Evolutionary conservation across 2,113 vertebrate species (phyloP).

Genomic region (Mesitornis unicolor): DNA sequence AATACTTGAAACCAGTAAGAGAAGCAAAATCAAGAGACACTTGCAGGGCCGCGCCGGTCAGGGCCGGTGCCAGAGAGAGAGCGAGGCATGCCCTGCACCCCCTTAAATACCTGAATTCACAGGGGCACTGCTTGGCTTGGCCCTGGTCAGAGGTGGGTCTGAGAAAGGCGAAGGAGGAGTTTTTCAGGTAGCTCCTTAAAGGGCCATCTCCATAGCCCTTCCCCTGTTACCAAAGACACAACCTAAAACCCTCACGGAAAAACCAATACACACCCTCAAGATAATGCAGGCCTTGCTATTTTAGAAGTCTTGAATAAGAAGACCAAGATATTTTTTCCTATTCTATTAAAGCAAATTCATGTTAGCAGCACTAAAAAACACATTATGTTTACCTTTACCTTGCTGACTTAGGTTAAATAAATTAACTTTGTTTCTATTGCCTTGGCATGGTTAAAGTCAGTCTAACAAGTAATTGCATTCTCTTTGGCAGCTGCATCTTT

Average conservation of each 20-base stretch:
- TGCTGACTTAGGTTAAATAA: background rate
- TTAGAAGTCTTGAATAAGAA: constrained; percentile 8
- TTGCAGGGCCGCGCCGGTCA: no score
- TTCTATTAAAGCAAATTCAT: background rate
- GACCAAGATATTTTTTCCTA: background rate
- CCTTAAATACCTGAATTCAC: no score
- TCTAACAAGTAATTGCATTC: background rate
- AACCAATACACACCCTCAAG: background rate
- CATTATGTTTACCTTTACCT: background rate
- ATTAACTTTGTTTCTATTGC: background rate
- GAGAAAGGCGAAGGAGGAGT: no score
- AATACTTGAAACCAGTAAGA: background rate
- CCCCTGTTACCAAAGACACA: no score
- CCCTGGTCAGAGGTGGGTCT: no score
- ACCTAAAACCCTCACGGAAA: no score
- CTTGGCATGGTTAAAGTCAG: background rate
- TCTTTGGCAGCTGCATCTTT: background rate
- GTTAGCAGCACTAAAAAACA: background rate
- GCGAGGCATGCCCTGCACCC: no score
- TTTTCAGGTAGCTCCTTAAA: no score
- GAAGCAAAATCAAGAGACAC: background rate
- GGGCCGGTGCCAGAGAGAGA: no score
- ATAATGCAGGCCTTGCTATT: background rate
- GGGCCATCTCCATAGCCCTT: no score
- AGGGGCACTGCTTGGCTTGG: no score